Percentiles rank a stretch among this genome's conserved stretches.
These are phyloP conservation scores for Magallana angulata DNA, from an alignment of 1,140 invertebrate species.

Conservation along the genomic window DNA sequence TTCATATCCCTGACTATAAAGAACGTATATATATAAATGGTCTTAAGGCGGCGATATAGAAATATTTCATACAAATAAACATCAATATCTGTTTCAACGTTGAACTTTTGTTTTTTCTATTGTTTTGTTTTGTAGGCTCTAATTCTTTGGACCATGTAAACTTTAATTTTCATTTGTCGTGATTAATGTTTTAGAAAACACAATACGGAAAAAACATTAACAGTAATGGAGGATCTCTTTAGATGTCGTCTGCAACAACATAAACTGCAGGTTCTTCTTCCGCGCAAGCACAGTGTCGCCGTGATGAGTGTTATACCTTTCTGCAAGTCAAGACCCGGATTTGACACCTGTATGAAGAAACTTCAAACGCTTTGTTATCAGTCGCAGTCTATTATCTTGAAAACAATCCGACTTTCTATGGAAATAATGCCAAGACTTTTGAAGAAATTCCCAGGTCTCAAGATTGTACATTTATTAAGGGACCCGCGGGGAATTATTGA, in stretches of 20 bases:
- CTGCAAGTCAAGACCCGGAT: neutral
- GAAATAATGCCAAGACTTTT: slow-evolving; percentile 39
- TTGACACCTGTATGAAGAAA: neutral
- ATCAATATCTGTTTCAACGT: too few species aligned
- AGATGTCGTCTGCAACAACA: neutral
- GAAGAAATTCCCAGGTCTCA: slow-evolving; percentile 38
- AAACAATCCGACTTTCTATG: slow-evolving; percentile 56
- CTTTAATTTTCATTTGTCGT: too few species aligned
- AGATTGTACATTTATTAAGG: slow-evolving; percentile 50
- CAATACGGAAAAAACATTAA: neutral
- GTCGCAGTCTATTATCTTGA: slow-evolving; percentile 24
- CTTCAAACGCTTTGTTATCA: slow-evolving; percentile 2
- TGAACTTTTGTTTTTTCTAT: too few species aligned
- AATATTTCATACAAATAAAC: too few species aligned
- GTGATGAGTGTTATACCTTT: neutral
- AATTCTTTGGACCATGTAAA: too few species aligned
- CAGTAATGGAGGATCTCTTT: neutral
- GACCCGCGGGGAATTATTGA: slow-evolving; percentile 55
- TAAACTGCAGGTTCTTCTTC: neutral
- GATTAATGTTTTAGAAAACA: neutral
- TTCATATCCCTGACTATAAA: too few species aligned
- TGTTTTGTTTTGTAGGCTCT: too few species aligned
- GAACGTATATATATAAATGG: too few species aligned
- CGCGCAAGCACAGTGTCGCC: neutral
- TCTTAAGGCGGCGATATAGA: too few species aligned